Evolutionary conservation across 2,113 vertebrate genomes (phyloP), one percentile per base, ranked within the genome.

Genomic region (Promerops cafer): DNA sequence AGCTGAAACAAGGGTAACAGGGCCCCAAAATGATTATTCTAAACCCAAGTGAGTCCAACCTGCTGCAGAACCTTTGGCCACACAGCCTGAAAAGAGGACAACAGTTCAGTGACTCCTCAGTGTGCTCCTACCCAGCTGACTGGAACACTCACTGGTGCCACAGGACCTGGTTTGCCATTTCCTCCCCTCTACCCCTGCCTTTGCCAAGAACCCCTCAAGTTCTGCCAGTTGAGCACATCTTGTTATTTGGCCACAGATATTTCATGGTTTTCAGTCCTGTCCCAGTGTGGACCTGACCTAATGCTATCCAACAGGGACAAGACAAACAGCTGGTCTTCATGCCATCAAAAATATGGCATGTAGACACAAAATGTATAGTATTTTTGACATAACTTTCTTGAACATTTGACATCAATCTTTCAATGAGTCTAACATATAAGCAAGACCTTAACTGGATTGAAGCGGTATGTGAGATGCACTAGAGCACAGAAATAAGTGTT

Each of bases 171-270:
- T 11, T 26, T 64, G 44, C 53, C 68, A 33, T 53, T 54, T 61
- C 24, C 23, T 54, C 19, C 33, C 24, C 20, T 81, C 37, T 18
- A 40, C 9, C 35, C 28, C 21, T 77, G 40, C 15, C 53, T n/a
- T 53, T 28, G 28, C 15, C 26, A 31, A 13, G 47, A 37, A 12
- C 19, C 19, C 37, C 24, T 21, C 0, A 12, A 53, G 24, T 10
- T 40, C n/a, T 65, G 23, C 22, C 1, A 1, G 6, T 0, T 53
- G 10, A 71, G 18, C 39, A 45, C 0, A 0, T 31, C 31, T 42
- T 13, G 0, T 11, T 61, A 6, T 35, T 24, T 20, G 42, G 8
- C 30, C 30, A 22, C 9, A 17, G 33, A 7, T 9, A 57, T 52
- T 39, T 24, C 31, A 23, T 13, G 11, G 22, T 13, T 65, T 72